Percentiles rank a stretch among this genome's conserved stretches.
These are phyloP conservation scores for Melipona bicolor DNA, from an alignment of 2,888 invertebrate genomes.

Conservation along the genomic window DNA sequence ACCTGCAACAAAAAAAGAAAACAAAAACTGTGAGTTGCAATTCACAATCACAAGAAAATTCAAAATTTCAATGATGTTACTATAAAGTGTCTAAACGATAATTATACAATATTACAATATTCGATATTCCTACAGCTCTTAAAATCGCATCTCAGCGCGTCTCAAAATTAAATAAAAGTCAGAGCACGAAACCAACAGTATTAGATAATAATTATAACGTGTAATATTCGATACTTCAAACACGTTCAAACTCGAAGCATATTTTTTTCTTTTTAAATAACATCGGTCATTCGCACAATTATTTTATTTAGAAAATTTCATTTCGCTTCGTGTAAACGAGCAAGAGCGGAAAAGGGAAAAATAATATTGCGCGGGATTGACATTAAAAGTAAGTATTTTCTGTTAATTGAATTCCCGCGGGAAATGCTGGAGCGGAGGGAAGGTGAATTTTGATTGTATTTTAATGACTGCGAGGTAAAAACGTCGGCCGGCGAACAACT, in stretches of 20 bases:
- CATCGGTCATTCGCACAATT: neutral
- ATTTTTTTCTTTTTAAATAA: rapidly evolving
- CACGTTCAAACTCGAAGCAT: neutral
- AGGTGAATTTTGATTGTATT: neutral
- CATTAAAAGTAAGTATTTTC: neutral
- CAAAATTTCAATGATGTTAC: no score
- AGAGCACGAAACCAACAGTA: no score
- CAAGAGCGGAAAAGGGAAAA: neutral
- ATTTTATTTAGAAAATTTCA: neutral
- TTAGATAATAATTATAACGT: neutral
- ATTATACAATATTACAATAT: no score
- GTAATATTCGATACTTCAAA: neutral
- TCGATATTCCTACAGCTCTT: no score
- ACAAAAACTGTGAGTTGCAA: no score
- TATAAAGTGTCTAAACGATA: no score
- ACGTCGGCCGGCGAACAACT: neutral
- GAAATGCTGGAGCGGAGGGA: neutral
- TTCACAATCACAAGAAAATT: no score
- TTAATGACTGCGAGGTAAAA: neutral
- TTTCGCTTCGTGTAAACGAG: neutral
- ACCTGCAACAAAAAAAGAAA: neutral
- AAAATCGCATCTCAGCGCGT: no score
- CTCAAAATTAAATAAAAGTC: no score
- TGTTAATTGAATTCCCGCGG: neutral
- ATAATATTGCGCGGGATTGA: neutral